Conservation (phyloP, 1,140 invertebrate species). For the Aphaenogaster rudis region DNA sequence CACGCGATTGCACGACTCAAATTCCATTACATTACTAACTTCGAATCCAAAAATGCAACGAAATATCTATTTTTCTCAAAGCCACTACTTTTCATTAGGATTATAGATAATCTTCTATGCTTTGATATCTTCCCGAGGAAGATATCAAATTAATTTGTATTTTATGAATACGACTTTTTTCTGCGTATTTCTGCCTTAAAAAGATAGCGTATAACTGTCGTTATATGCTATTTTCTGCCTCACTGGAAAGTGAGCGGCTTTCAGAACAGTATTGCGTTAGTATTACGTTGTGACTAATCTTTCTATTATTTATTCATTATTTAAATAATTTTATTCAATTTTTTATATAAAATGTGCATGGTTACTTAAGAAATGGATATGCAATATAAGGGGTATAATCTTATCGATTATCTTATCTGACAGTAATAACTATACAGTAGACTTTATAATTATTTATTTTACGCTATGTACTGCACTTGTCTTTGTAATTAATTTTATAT, state of each 20-base stretch:
- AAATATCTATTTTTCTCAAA: slow-evolving; percentile 1
- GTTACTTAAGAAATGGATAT: slow-evolving; percentile 8
- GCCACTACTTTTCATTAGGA: not conserved
- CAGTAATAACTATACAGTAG: too few relatives aligned
- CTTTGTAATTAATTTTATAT: not conserved
- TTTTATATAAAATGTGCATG: not conserved
- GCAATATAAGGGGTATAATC: not conserved
- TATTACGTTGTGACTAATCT: slow-evolving; percentile 19
- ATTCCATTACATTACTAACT: not conserved
- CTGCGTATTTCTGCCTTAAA: not conserved
- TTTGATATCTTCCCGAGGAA: not conserved
- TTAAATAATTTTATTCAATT: slow-evolving; percentile 14
- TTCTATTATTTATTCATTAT: slow-evolving; percentile 11
- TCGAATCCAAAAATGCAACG: not conserved
- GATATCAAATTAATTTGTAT: not conserved
- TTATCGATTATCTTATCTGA: not conserved
- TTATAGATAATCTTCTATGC: not conserved
- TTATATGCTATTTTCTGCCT: not conserved
- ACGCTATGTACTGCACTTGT: not conserved
- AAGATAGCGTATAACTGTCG: not conserved
- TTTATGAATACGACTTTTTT: not conserved
- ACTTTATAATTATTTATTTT: not conserved
- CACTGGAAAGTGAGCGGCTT: not conserved
- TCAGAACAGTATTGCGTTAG: slow-evolving; percentile 38
- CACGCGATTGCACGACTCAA: not conserved